Percentiles rank a stretch among this genome's conserved stretches.
phyloP scores from a whole-genome alignment of 1,140 invertebrate species.

The Achatina immaculata region DNA sequence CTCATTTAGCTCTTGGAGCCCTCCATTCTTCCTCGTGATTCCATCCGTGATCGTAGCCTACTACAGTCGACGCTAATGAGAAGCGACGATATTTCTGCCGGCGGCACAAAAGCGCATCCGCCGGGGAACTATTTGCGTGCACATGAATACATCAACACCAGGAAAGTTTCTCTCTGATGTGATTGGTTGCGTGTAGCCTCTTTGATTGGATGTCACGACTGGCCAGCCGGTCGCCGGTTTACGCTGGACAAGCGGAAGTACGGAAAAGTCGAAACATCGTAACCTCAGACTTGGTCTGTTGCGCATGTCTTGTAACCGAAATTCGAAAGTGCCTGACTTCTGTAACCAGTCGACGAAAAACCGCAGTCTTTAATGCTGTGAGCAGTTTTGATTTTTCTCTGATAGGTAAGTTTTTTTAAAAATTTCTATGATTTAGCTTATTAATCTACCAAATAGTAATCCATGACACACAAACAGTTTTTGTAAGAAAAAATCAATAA shows the following conservation, averaged over 20 bases:
- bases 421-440: too few species aligned
- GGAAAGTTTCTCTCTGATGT: background rate
- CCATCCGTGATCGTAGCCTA: background rate
- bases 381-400: too few species aligned
- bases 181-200: slow-evolving; percentile 10
- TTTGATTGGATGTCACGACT: slow-evolving; percentile 1
- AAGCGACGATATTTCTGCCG: background rate
- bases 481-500: too few species aligned
- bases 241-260: background rate
- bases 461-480: too few species aligned
- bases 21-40: background rate
- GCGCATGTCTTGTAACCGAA: background rate
- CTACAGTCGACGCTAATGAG: background rate
- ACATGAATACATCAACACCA: background rate
- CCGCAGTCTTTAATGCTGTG: too few species aligned
- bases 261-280: background rate
- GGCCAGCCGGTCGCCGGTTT: background rate
- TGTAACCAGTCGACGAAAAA: too few species aligned
- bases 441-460: too few species aligned
- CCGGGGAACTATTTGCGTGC: slow-evolving; percentile 8
- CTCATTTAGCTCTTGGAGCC: background rate
- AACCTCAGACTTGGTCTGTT: background rate
- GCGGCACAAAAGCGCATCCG: background rate
- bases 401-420: too few species aligned
- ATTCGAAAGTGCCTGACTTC: background rate